Base-by-base conservation (phyloP, 2,797 vertebrate genomes). In the Coilia nasus region DNA sequence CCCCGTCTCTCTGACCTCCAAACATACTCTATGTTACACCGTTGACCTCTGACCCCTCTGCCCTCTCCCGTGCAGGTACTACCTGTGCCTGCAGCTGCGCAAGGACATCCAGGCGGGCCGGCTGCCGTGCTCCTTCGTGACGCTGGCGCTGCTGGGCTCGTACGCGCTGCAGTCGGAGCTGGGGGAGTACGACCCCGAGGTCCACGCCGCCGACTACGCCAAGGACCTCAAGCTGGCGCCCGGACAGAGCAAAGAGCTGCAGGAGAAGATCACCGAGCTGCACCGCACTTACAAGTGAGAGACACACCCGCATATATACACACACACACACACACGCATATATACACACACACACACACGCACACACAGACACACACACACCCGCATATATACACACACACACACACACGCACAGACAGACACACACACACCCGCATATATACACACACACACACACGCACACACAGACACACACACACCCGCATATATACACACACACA, bases 71-170 rank as follows among this genome's bases (percentile, higher is more conserved):
- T 87, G 17, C 91, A 98, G 98, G 91, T 99, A 99, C 89, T 98
- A 97, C 91, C 93, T 99, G 84, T 99, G 98, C 93, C 96, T 99
- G 62, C 98, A 99, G 91, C 96, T 99, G 80, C 94, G 98, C 21
- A 97, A 98, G 88, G 98, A 99, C 93, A 99, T 99, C 85, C 88
- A 98, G 71, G 92, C 91, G 0, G 96, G 97, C 19, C 93, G 96
- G 0, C 96, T 99, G 87, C 98, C 98, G 41, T 99, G 98, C 84
- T 99, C 98, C 84, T 99, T 99, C 75, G 98, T 98, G 0, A 99
- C 98, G 0, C 92, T 99, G 90, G 97, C 98, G 19, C 92, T 99
- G 75, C 91, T 99, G 89, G 97, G 98, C 28, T 99, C 98, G 0
- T 99, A 99, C 3, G 98, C 98, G 0, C 92, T 99, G 88, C 98